Evolutionary conservation across 2,888 invertebrate species (phyloP), one percentile per base, ranked within the genome.

Genomic region (Caenorhabditis wallacei): DNA sequence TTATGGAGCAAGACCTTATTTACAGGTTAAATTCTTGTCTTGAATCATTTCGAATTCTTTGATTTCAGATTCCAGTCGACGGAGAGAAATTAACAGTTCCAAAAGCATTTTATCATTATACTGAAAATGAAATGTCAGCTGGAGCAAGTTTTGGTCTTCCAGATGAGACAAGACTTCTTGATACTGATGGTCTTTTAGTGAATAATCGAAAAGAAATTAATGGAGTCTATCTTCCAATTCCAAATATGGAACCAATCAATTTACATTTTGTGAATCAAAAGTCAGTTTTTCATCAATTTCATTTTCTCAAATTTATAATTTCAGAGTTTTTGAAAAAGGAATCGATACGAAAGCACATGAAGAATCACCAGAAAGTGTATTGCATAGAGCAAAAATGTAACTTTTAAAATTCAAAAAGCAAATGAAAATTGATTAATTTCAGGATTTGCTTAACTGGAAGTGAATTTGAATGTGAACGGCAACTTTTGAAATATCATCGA

Each of bases 171-270:
- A 69, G 70, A 3, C 68, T 86, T 10, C 11, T 83, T 18, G 78
- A 83, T 20, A 82, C 84, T 10, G 80, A 84, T 37, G 75, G 81
- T 7, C 40, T 84, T 20, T 75, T 86, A 46, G 79, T 81, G 22
- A 85, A 86, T 51, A 86, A 86, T 69, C 63, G 86, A 40, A 78
- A 80, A 53, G 86, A 86, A 26, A 85, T 86, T 43, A 84, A 86
- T 43, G 86, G 86, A 43, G 74, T 86, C 16, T 86, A 85, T 66
- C 69, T 86, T 20, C 86, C 86, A 7, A 70, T 86, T 26, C 86
- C 86, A n/a, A 85, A 86, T 53, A 85, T 85, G 83, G 84, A 86
- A 0, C 86, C 84, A 10, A 86, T 86, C 26, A 86, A 86, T 74
- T 30, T 86, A 24, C 86, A 86, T 56, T 85, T 86, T 54, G 81